Percentiles rank a stretch among this genome's conserved stretches.
These are phyloP conservation scores for Tenthredo mesomela DNA, from an alignment of 2,888 invertebrate species.

Conservation along the genomic window DNA sequence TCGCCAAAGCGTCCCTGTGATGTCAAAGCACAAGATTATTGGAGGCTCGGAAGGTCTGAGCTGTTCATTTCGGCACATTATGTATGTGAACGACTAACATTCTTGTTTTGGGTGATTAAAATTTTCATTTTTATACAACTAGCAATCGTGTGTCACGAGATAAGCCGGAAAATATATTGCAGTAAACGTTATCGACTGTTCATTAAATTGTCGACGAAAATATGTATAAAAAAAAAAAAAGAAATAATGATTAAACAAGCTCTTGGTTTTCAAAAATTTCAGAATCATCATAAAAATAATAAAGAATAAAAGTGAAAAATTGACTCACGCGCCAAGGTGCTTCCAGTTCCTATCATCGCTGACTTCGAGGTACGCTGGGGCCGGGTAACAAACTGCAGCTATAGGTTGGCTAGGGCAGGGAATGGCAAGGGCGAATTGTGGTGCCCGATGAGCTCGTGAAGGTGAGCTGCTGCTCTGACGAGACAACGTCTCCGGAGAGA, in stretches of 20 bases:
- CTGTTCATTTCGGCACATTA: background rate
- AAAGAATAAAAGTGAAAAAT: background rate
- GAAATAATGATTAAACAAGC: no score
- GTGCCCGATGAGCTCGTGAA: slow-evolving; percentile 74
- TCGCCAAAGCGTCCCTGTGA: slow-evolving; percentile 91
- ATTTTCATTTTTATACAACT: background rate
- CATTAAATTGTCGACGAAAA: no score
- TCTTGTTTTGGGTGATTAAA: background rate
- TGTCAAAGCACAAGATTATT: slow-evolving; percentile 53
- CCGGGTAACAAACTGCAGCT: slow-evolving; percentile 82
- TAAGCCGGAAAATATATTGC: no score
- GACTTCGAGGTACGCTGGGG: slow-evolving; percentile 78
- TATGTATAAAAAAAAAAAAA: no score
- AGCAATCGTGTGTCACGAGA: no score
- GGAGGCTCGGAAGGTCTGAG: background rate
- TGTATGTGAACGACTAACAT: background rate
- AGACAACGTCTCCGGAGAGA: slow-evolving; percentile 87
- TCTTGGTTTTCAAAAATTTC: no score
- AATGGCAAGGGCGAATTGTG: slow-evolving; percentile 77
- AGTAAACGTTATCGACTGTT: no score
- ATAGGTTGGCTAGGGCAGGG: slow-evolving; percentile 79
- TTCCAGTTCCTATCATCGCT: slow-evolving; percentile 81
- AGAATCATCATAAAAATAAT: background rate
- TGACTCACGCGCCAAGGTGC: slow-evolving; percentile 85
- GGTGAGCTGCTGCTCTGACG: slow-evolving; percentile 85